A percentile compares a stretch with the other conserved stretches of the same genome.
These are phyloP conservation scores for Mus minutoides DNA, from an alignment of 2,797 vertebrate genomes.

Conservation along the genomic window DNA sequence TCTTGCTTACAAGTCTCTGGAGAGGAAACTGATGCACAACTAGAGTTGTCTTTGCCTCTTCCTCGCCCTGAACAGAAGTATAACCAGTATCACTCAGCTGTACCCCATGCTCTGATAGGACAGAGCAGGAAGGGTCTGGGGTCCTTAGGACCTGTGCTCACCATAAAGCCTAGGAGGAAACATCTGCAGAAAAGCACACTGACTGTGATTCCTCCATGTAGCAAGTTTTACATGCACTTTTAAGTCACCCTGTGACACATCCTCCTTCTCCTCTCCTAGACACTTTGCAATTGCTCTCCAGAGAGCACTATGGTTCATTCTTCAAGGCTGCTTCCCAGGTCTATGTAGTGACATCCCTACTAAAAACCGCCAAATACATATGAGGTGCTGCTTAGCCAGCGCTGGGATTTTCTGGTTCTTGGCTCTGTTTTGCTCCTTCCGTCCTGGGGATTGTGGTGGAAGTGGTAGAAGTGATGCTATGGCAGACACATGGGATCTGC, in stretches of 20 bases:
- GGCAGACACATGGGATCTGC: neutral
- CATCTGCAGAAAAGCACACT: neutral
- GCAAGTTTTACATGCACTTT: neutral
- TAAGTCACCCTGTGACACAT: neutral
- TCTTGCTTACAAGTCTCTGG: neutral
- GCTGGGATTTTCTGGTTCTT: neutral
- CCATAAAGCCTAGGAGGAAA: neutral
- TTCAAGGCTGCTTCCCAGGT: neutral
- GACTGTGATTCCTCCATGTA: neutral
- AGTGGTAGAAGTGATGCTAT: fast-evolving
- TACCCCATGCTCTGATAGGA: neutral
- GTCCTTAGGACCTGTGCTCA: neutral
- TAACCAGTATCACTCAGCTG: neutral
- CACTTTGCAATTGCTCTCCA: neutral
- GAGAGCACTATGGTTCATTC: neutral
- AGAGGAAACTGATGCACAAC: conserved; percentile 17
- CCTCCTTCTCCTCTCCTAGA: neutral
- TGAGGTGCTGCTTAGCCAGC: too few relatives aligned
- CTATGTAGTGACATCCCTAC: neutral
- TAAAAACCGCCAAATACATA: neutral
- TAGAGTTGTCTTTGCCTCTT: neutral
- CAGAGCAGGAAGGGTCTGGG: neutral
- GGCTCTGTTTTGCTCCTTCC: neutral
- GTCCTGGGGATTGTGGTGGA: too few relatives aligned
- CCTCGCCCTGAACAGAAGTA: neutral